phyloP scores from a whole-genome alignment of 2,888 invertebrate genomes.

The Hirtodrosophila histrioides region DNA sequence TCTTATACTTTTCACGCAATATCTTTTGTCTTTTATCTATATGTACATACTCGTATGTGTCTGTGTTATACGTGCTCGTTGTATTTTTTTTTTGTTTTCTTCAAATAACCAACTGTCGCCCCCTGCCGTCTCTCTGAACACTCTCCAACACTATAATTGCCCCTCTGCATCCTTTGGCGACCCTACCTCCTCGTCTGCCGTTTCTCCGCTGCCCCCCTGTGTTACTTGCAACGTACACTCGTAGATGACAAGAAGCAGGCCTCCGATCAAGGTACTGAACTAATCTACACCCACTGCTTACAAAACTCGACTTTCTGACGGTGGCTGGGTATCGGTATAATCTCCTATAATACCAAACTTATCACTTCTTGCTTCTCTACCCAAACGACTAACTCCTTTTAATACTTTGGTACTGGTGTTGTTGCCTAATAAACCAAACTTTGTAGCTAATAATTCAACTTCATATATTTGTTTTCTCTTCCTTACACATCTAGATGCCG shows the following conservation, averaged over 20 bases:
- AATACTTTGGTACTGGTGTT: conserved; percentile 28
- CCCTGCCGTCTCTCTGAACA: conserved; percentile 36
- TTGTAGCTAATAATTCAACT: conserved; percentile 16
- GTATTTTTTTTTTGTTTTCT: not conserved
- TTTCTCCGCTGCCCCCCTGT: conserved; percentile 23
- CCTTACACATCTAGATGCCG: conserved; percentile 67
- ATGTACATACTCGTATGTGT: conserved; percentile 57
- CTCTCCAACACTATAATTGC: conserved; percentile 38
- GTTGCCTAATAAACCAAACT: not conserved
- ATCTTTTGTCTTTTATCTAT: conserved; percentile 40
- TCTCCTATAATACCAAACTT: conserved; percentile 9
- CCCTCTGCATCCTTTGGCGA: conserved; percentile 33
- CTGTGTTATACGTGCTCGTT: conserved; percentile 45
- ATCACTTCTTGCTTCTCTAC: not conserved
- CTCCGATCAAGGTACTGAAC: conserved; percentile 80
- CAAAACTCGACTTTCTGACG: conserved; percentile 8
- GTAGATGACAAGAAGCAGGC: conserved; percentile 80
- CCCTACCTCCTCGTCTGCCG: conserved; percentile 34
- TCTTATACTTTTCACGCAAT: not conserved
- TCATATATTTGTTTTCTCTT: conserved; percentile 36
- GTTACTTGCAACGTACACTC: conserved; percentile 41
- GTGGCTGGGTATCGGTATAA: too few relatives aligned
- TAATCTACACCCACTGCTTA: conserved; percentile 24
- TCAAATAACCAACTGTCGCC: conserved; percentile 44
- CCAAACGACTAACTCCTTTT: not conserved